Evolutionary conservation across 2,797 vertebrate genomes (phyloP).

Genomic region (Dendrocincla fuliginosa): DNA sequence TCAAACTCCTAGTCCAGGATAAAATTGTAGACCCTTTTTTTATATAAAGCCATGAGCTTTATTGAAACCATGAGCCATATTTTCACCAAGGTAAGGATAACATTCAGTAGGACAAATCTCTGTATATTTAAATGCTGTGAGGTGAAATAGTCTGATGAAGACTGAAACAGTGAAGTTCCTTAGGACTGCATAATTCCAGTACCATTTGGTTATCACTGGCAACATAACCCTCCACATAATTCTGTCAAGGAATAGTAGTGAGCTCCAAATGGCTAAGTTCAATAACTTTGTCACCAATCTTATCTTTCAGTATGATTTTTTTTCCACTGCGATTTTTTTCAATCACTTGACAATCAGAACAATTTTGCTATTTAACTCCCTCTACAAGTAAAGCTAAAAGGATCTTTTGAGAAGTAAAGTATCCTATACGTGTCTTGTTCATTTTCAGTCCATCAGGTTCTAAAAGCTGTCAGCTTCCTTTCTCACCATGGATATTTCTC

Average conservation of each 20-base stretch:
- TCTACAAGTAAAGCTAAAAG: neutral
- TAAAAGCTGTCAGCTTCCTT: slow-evolving; percentile 9
- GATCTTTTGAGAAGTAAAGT: neutral
- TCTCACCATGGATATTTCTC: slow-evolving; percentile 22
- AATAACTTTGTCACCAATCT: neutral
- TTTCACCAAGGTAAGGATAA: neutral
- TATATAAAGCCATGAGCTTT: neutral
- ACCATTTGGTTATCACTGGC: neutral
- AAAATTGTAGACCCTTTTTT: neutral
- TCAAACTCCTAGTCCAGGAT: neutral
- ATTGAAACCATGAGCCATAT: neutral
- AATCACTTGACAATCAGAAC: neutral
- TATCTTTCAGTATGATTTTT: neutral
- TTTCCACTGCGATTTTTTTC: neutral
- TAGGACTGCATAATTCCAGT: neutral
- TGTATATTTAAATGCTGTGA: neutral
- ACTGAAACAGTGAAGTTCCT: neutral
- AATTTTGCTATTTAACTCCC: neutral
- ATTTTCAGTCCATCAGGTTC: slow-evolving; percentile 27
- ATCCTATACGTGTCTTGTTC: neutral
- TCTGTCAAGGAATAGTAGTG: neutral
- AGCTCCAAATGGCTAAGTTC: neutral
- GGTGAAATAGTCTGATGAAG: neutral
- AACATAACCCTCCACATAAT: neutral
- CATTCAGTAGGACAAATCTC: neutral